A percentile compares a stretch with the other conserved stretches of the same genome.
phyloP scores from a whole-genome alignment of 2,888 invertebrate genomes.

The Cryptophagus acutangulus region DNA sequence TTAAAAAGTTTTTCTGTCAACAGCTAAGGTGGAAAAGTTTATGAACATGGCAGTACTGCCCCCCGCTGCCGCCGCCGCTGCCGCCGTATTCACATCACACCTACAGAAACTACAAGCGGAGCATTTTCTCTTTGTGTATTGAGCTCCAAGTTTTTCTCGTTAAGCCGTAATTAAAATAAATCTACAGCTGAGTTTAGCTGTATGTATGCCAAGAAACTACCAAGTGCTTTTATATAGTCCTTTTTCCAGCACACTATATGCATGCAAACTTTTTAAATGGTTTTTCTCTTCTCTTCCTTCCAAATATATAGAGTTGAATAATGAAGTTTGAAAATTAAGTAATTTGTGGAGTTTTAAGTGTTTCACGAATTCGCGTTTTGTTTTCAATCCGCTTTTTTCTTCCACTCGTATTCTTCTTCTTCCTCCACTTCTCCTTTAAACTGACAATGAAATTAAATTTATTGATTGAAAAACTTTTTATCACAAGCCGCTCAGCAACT shows the following conservation, averaged over 20 bases:
- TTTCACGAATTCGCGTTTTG: conserved; percentile 28
- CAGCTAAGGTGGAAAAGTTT: too few relatives aligned
- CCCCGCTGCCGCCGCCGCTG: too few relatives aligned
- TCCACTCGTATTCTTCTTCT: too few relatives aligned
- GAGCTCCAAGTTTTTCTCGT: conserved; percentile 42
- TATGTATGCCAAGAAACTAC: conserved; percentile 21
- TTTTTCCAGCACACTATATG: too few relatives aligned
- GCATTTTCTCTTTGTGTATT: conserved; percentile 35
- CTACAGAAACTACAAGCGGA: conserved; percentile 32
- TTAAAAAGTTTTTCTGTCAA: too few relatives aligned
- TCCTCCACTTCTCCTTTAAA: conserved; percentile 29
- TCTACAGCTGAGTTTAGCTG: conserved; percentile 35
- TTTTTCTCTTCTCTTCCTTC: too few relatives aligned
- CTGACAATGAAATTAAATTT: conserved; percentile 39
- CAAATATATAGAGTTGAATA: conserved; percentile 28
- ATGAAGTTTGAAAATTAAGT: conserved; percentile 36
- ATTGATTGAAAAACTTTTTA: conserved; percentile 39
- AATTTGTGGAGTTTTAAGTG: conserved; percentile 32
- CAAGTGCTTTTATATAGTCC: too few relatives aligned
- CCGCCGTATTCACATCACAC: conserved; percentile 40
- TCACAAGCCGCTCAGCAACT: conserved; percentile 9
- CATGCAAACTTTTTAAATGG: conserved; percentile 27
- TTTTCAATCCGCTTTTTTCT: conserved; percentile 22
- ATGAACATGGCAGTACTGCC: too few relatives aligned
- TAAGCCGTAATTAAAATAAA: conserved; percentile 46